Evolutionary conservation across 37 sponge, comb jelly and placozoan species (phyloP), one percentile per base, ranked within the genome.

Genomic region (Chondrilla cf. caribensis): DNA sequence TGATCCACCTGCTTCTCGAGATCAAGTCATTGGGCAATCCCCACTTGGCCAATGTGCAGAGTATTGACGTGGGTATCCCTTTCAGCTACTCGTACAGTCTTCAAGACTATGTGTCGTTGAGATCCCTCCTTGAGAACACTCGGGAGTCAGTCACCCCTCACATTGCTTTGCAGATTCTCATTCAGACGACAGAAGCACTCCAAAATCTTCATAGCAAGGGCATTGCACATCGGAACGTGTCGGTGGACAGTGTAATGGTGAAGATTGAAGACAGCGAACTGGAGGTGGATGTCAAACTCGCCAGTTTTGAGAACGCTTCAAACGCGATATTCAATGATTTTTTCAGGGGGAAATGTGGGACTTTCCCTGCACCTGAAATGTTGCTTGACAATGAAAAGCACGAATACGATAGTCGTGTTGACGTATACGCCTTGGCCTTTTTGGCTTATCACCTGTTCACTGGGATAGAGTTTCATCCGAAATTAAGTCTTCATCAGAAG

Each of bases 281-380:
- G 3, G 35, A 24, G 0, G 83, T 85, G 51, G 84, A 91, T 57
- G 65, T 84, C 51, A 91, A 87, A 67, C 80, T 91, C 3, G 85
- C 37, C 0, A 88, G 88, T 11, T 87, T 87, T 54, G 81, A 84
- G 5, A 37, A 85, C 26, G 87, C 88, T 25, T 81, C 85, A 38
- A 73, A 79, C 59, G 58, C 58, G 6, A 33, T 87, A 35, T 82
- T 54, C 40, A 84, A 79, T 38, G 88, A 85, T 28, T 11, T 77
- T 14, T 55, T 54, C 33, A 39, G 72, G 26, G 88, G 92, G 11
- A 14, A 42, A 7, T 77, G 38, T 78, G 92, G 92, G 1, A 58
- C 79, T 0, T 85, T 60, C 58, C 86, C 88, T 72, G 92, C 92
- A 21, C 92, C 92, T 0, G 92, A 91, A 59, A 91, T 87, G 92